Evolutionary conservation across 2,797 vertebrate species (phyloP).

Genomic region (Rhinoraja longicauda): DNA sequence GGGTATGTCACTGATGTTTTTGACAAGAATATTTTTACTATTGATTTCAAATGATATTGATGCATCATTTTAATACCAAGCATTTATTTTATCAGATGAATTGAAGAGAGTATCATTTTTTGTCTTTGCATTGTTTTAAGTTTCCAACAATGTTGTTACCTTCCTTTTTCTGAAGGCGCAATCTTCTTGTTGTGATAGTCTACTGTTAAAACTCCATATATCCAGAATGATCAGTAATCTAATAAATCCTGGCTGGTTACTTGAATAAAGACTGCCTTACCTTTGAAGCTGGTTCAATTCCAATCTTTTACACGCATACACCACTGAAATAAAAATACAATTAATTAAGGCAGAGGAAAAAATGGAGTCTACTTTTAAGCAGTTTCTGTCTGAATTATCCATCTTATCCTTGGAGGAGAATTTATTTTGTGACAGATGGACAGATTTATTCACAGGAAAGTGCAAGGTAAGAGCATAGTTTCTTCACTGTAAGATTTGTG

Average conservation of each 20-base stretch:
- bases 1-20: not conserved
- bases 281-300: not conserved
- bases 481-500: not conserved
- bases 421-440: not conserved
- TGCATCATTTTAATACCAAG: too few relatives aligned
- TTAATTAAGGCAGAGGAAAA: not conserved
- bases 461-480: not conserved
- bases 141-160: not conserved
- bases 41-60: not conserved
- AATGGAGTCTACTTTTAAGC: not conserved
- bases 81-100: too few relatives aligned
- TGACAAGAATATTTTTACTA: not conserved
- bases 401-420: not conserved
- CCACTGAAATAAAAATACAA: not conserved
- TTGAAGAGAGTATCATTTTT: too few relatives aligned
- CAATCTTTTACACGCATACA: not conserved
- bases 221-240: not conserved
- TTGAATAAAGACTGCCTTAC: not conserved
- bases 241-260: not conserved
- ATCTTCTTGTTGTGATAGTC: not conserved
- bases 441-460: not conserved
- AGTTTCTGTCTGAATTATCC: not conserved
- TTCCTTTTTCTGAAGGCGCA: not conserved
- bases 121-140: not conserved
- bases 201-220: too few relatives aligned